Conservation (phyloP, 92 coral and sea anemone genomes). For the Palythoa heliodiscus region DNA sequence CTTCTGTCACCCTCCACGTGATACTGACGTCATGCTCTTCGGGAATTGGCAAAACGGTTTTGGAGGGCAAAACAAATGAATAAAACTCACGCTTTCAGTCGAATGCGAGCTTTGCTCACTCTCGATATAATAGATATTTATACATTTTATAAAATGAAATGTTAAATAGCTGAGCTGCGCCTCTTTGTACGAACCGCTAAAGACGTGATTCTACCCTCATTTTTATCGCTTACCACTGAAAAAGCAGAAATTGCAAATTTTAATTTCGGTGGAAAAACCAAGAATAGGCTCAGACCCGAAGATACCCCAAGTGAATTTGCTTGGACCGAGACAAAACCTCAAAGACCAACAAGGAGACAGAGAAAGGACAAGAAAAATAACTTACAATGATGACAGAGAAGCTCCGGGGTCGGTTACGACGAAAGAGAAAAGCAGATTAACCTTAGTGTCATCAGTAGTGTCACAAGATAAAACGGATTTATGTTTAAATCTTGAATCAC, state of each 20-base stretch:
- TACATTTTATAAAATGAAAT: no score
- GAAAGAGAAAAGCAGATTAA: not conserved
- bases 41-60: no score
- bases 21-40: no score
- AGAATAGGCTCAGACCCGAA: not conserved
- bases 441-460: not conserved
- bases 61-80: no score
- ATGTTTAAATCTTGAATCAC: slow-evolving; percentile 1
- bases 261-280: slow-evolving; percentile 37
- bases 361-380: not conserved
- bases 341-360: slow-evolving; percentile 38
- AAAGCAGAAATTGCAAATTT: not conserved
- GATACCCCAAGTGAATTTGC: slow-evolving; percentile 24
- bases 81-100: no score
- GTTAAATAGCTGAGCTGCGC: no score
- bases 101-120: no score
- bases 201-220: no score
- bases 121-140: no score
- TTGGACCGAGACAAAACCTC: not conserved
- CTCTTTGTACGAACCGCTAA: no score
- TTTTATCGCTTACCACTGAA: no score
- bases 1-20: no score
- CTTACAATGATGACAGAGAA: not conserved
- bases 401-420: not conserved
- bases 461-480: not conserved